These are phyloP conservation scores for Platycnemis pennipes DNA, from an alignment of 2,888 invertebrate species.

Conservation along the genomic window DNA sequence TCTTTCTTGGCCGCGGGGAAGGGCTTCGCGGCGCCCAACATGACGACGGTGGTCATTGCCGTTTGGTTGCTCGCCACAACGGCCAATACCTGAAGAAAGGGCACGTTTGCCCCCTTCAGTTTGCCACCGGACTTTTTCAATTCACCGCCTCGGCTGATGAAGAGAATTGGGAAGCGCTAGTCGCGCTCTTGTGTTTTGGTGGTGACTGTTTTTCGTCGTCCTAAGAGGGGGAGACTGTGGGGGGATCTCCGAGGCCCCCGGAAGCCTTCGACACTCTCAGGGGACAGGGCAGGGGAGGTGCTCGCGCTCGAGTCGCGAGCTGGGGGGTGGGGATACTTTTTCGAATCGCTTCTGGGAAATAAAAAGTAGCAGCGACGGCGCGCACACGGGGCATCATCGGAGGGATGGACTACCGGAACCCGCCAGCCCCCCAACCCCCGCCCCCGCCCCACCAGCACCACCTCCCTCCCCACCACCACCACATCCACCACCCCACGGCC, in stretches of 20 bases:
- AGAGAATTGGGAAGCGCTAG: too few relatives aligned
- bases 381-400: slow-evolving; percentile 71
- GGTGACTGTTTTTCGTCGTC: too few relatives aligned
- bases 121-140: too few relatives aligned
- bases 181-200: too few relatives aligned
- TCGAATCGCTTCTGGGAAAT: background rate
- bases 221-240: too few relatives aligned
- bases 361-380: slow-evolving; percentile 71
- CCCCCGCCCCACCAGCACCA: slow-evolving; percentile 73
- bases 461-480: slow-evolving; percentile 74
- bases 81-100: background rate
- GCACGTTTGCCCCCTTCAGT: too few relatives aligned
- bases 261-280: background rate
- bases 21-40: background rate
- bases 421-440: slow-evolving; percentile 71
- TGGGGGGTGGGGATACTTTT: background rate
- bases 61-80: background rate
- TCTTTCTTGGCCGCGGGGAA: background rate
- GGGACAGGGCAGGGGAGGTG: background rate
- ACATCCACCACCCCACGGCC: slow-evolving; percentile 74
- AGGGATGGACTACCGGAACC: slow-evolving; percentile 73
- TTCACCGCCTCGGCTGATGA: too few relatives aligned
- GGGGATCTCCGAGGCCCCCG: too few relatives aligned
- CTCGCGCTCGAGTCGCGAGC: background rate
- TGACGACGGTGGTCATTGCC: background rate